Base-by-base conservation (phyloP, 1,140 invertebrate genomes). In the Polypedilum pembai region DNA sequence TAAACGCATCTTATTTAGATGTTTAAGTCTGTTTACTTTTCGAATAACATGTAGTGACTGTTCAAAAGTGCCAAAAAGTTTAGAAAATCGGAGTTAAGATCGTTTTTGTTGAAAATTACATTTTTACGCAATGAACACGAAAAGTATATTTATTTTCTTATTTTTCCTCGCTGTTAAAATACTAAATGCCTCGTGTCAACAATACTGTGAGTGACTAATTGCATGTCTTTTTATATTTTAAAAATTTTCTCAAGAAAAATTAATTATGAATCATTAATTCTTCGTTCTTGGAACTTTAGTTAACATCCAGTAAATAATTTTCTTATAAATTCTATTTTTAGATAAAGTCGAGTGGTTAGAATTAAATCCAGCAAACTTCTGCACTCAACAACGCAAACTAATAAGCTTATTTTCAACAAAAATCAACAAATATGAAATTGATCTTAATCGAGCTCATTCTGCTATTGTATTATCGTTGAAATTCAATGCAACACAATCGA, bases 361-460 rank as follows among this genome's bases (percentile, higher is more conserved):
- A 56, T n/a, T n/a, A 15, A 56, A 56, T 56, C 12, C n/a, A 56
- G 12, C 45, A 3, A 56, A n/a, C 3, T 56, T 56, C n/a, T 56
- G 45, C 15, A 56, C n/a, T 12, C 45, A 56, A 56, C n/a, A 69
- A 20, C 17, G 65, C n/a, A n/a, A 18, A 7, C 5, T 69, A 10
- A 69, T 18, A 20, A 21, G 15, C 7, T 7, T 69, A 18, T 69
- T 69, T 18, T 20, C 65, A 8, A 18, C 17, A 21, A 20, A 18
- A 18, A 69, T 69, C 12, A 69, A 69, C 17, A 69, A 69, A 21
- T 69, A 69, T 69, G 65, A 69, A 18, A 69, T 69, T 69, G 65
- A 69, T 7, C 18, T 69, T 4, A 21, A 69, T 69, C 17, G 17
- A 8, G 17, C 7, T 8, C 1, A 69, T 69, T 20, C 17, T 18